A percentile compares a stretch with the other conserved stretches of the same genome.
phyloP scores from a whole-genome alignment of 2,888 invertebrate genomes.

The Corythucha ciliata region DNA sequence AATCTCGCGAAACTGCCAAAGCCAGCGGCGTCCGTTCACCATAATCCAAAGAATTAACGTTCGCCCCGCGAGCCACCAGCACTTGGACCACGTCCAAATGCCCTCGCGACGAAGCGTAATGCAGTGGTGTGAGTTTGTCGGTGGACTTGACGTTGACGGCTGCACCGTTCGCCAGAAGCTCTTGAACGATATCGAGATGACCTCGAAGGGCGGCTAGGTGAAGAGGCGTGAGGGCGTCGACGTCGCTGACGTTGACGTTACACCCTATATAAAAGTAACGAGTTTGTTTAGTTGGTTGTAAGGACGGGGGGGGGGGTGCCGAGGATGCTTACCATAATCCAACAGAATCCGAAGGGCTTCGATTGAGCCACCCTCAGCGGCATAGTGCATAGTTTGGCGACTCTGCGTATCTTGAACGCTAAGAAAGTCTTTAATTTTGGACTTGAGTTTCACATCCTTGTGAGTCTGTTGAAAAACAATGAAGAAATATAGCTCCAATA shows the following conservation, averaged over 20 bases:
- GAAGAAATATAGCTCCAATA: no score
- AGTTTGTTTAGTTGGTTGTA: no score
- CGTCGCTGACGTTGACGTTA: slow-evolving; percentile 55
- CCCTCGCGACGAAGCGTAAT: slow-evolving; percentile 42
- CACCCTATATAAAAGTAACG: slow-evolving; percentile 43
- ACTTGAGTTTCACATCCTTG: neutral
- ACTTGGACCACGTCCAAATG: slow-evolving; percentile 37
- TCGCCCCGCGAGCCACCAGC: slow-evolving; percentile 67
- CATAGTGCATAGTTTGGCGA: slow-evolving; percentile 64
- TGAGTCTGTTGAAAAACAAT: no score
- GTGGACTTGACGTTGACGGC: slow-evolving; percentile 42
- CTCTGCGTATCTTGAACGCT: slow-evolving; percentile 55
- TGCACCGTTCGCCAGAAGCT: slow-evolving; percentile 39
- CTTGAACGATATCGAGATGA: slow-evolving; percentile 48
- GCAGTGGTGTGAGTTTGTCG: slow-evolving; percentile 43
- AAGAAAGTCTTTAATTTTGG: slow-evolving; percentile 44
- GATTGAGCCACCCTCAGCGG: slow-evolving; percentile 55
- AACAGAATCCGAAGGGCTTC: slow-evolving; percentile 53
- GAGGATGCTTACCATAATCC: slow-evolving; percentile 46
- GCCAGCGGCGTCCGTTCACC: slow-evolving; percentile 49
- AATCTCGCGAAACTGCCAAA: slow-evolving; percentile 79
- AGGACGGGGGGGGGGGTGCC: neutral
- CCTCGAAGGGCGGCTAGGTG: slow-evolving; percentile 56
- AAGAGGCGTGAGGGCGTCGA: slow-evolving; percentile 56
- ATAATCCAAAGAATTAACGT: slow-evolving; percentile 97